Evolutionary conservation across 2,888 invertebrate genomes (phyloP).

Genomic region (Eristalinus sepulchralis): DNA sequence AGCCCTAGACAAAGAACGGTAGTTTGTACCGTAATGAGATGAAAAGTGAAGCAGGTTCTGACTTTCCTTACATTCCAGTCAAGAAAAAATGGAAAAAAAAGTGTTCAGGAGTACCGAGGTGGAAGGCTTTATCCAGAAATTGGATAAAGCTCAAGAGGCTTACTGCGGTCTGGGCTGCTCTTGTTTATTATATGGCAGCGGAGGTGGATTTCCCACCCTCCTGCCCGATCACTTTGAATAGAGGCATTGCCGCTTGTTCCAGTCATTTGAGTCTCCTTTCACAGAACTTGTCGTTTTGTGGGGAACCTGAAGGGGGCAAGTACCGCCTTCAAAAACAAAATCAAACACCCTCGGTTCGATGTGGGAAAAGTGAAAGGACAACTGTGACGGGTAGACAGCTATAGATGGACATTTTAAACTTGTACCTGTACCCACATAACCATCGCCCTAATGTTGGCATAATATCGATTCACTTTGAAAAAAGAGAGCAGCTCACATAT

Average conservation of each 20-base stretch:
- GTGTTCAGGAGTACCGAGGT: constrained; percentile 35
- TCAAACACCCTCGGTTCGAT: constrained; percentile 45
- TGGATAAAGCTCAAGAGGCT: constrained; percentile 70
- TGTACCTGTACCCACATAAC: neutral
- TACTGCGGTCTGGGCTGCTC: constrained; percentile 40
- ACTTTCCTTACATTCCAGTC: constrained; percentile 17
- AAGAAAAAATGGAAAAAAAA: constrained; percentile 18
- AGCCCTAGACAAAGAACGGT: neutral
- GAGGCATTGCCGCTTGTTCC: constrained; percentile 41
- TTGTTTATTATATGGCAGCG: constrained; percentile 35
- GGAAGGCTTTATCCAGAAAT: constrained; percentile 65
- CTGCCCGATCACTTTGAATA: constrained; percentile 42
- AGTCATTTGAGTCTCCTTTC: constrained; percentile 52
- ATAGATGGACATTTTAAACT: neutral
- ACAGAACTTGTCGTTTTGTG: constrained; percentile 39
- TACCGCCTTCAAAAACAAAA: constrained; percentile 34
- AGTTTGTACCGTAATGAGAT: constrained; percentile 64
- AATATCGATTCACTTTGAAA: constrained; percentile 69
- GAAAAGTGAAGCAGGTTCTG: constrained; percentile 46
- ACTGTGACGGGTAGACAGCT: neutral
- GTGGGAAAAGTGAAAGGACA: neutral
- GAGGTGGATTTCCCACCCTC: neutral
- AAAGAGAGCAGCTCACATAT: constrained; percentile 63
- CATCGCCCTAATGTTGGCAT: constrained; percentile 54
- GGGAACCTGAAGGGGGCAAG: constrained; percentile 13